These are phyloP conservation scores for Drosophila novamexicana DNA, from an alignment of 1,140 invertebrate species.

Conservation along the genomic window DNA sequence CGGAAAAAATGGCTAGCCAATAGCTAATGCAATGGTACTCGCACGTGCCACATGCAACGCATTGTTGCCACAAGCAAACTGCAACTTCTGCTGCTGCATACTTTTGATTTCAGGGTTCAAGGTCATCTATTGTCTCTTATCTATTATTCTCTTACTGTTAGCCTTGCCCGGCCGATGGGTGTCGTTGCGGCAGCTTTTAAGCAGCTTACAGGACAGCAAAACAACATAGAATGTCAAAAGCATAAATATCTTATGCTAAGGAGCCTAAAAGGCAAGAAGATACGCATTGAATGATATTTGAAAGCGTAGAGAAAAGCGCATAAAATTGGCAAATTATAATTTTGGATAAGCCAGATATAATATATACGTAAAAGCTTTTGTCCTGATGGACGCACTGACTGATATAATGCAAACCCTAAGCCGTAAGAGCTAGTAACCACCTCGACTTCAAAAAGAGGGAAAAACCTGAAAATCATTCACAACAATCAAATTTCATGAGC, in stretches of 20 bases:
- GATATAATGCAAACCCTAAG: too few relatives aligned
- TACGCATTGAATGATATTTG: too few relatives aligned
- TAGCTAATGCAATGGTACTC: constrained; percentile 27
- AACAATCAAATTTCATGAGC: too few relatives aligned
- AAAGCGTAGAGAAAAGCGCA: not conserved
- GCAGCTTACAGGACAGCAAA: constrained; percentile 11
- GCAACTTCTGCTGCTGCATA: constrained; percentile 14
- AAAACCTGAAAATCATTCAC: too few relatives aligned
- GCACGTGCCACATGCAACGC: constrained; percentile 13
- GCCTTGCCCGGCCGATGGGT: constrained; percentile 1
- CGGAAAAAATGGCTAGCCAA: constrained; percentile 63
- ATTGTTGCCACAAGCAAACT: constrained; percentile 35
- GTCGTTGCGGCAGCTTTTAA: constrained; percentile 9
- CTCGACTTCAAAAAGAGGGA: too few relatives aligned
- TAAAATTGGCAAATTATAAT: not conserved
- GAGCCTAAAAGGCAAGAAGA: not conserved
- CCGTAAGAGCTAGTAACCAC: too few relatives aligned
- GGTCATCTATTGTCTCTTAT: not conserved
- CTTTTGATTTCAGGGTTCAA: constrained; percentile 35
- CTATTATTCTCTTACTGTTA: not conserved
- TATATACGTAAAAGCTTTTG: too few relatives aligned
- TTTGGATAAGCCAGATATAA: too few relatives aligned
- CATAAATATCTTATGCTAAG: constrained; percentile 11
- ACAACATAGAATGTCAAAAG: constrained; percentile 14
- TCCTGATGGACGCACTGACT: too few relatives aligned